Conservation (phyloP, 1,140 invertebrate species). For the Zaprionus kolodkinae region DNA sequence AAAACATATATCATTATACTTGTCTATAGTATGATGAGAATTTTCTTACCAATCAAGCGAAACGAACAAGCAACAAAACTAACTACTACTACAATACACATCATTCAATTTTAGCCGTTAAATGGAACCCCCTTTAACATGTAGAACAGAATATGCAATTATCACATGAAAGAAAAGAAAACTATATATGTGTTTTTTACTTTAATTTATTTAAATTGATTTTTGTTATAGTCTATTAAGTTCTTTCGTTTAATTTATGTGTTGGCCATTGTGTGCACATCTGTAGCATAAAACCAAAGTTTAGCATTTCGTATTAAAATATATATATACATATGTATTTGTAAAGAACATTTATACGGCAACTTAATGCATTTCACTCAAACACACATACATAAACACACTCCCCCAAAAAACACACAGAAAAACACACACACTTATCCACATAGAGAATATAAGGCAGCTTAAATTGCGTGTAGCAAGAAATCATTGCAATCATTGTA, state of each 20-base stretch:
- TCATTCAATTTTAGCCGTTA: slow-evolving; percentile 51
- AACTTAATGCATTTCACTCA: slow-evolving; percentile 60
- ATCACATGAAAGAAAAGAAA: background rate
- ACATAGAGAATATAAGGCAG: slow-evolving; percentile 46
- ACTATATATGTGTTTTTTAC: slow-evolving; percentile 23
- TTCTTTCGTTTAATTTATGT: slow-evolving; percentile 56
- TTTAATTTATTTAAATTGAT: slow-evolving; percentile 67
- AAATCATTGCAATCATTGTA: slow-evolving; percentile 75
- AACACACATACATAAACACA: slow-evolving; percentile 43
- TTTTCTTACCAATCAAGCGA: slow-evolving; percentile 46
- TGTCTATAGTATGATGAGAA: slow-evolving; percentile 44
- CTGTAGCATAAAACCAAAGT: slow-evolving; percentile 81
- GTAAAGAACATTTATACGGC: slow-evolving; percentile 66
- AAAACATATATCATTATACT: slow-evolving; percentile 31
- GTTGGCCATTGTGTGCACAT: slow-evolving; percentile 81
- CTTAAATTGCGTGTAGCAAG: slow-evolving; percentile 40
- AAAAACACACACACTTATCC: slow-evolving; percentile 36
- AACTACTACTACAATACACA: slow-evolving; percentile 37
- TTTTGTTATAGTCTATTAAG: slow-evolving; percentile 72
- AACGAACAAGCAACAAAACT: slow-evolving; percentile 15
- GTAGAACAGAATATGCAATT: slow-evolving; percentile 26
- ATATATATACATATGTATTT: slow-evolving; percentile 59
- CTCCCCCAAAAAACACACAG: slow-evolving; percentile 44
- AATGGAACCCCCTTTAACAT: slow-evolving; percentile 2
- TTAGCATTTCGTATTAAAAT: slow-evolving; percentile 76